phyloP scores from a whole-genome alignment of 2,113 vertebrate species.

The Brienomyrus brachyistius region DNA sequence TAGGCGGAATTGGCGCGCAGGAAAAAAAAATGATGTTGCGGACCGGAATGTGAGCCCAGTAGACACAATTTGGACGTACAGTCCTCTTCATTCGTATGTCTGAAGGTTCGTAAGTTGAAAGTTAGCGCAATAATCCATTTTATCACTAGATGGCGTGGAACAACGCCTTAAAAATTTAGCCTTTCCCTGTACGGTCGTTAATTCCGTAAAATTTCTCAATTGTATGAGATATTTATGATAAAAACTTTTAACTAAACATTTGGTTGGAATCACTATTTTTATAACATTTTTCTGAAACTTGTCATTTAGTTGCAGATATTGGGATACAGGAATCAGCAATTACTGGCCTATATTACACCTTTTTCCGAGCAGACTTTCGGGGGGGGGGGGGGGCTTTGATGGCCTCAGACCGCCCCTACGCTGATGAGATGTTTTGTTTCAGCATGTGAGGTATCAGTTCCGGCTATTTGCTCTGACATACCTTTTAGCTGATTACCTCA shows the following conservation, averaged over 20 bases:
- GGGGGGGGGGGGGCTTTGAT: not conserved
- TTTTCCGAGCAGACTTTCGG: not conserved
- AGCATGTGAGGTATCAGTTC: not conserved
- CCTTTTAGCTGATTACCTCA: not conserved
- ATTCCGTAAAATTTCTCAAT: not conserved
- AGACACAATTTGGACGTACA: no score
- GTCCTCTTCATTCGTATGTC: no score
- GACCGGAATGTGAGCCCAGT: no score
- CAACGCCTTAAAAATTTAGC: not conserved
- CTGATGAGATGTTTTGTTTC: not conserved
- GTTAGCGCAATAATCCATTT: not conserved
- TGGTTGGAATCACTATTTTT: not conserved
- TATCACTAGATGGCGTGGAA: conserved; percentile 11
- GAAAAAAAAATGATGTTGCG: no score
- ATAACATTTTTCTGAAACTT: not conserved
- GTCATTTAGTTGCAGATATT: not conserved
- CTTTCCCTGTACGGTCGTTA: not conserved
- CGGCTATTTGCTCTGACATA: not conserved
- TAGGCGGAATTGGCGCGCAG: no score
- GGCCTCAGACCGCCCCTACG: not conserved
- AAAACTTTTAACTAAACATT: not conserved
- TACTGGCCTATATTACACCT: not conserved
- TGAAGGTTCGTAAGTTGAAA: no score
- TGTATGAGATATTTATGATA: not conserved
- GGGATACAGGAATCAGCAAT: not conserved